Conservation (phyloP, 2,113 vertebrate genomes). For the Mellivora capensis region DNA sequence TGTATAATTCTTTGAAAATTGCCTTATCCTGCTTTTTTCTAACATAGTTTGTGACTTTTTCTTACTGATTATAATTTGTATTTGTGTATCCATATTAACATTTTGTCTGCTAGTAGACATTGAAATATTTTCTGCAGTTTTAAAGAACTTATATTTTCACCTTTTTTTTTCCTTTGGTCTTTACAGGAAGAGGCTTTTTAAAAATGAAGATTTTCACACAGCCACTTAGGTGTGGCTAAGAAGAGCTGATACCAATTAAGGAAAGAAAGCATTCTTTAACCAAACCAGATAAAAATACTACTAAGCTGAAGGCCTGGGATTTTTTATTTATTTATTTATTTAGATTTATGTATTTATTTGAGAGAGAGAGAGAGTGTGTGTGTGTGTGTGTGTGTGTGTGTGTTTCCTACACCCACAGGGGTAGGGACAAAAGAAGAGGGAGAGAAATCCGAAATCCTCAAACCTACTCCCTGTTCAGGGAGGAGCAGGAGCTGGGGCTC, state of each 20-base stretch:
- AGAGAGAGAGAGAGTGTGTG: background rate
- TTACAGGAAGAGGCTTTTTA: background rate
- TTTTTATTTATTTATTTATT: background rate
- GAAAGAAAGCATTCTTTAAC: background rate
- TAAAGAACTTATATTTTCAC: background rate
- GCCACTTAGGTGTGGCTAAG: background rate
- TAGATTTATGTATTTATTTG: background rate
- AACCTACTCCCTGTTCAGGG: background rate
- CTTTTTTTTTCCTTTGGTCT: background rate
- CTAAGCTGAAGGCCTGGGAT: background rate
- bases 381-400: background rate
- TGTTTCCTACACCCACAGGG: background rate
- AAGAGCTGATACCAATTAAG: background rate
- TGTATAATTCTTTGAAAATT: background rate
- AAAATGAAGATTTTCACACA: background rate
- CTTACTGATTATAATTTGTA: constrained; percentile 22
- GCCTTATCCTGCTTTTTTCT: background rate
- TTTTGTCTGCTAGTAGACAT: background rate
- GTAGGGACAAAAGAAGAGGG: background rate
- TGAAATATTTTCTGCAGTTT: background rate
- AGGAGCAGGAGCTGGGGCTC: background rate
- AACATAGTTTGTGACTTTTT: background rate
- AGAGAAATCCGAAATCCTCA: background rate
- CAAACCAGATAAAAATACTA: background rate
- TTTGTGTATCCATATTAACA: background rate